Conservation (phyloP, 1,140 invertebrate species). For the Gyrodactylus bullatarudis region DNA sequence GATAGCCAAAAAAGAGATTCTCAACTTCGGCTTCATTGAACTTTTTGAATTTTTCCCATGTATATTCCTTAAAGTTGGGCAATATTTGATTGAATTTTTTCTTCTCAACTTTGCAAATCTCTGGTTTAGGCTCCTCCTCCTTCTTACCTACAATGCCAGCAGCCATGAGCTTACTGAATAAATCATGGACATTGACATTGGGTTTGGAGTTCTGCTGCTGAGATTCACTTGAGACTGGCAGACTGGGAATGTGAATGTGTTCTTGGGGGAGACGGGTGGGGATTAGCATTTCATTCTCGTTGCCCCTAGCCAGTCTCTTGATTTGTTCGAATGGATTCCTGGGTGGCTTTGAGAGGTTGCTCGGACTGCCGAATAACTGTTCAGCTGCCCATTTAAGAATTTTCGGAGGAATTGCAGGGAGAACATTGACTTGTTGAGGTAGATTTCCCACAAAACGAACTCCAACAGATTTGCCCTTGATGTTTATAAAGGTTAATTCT, state of each 20-base stretch:
- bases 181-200: constrained; percentile 1
- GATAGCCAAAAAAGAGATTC: not conserved
- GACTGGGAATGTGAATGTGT: not conserved
- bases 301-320: not conserved
- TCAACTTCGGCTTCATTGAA: not conserved
- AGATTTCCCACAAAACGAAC: not conserved
- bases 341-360: not conserved
- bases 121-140: not conserved
- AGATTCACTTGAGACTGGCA: not conserved
- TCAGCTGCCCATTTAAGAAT: constrained; percentile 3
- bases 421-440: not conserved
- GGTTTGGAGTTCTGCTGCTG: not conserved
- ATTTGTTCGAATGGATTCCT: not conserved
- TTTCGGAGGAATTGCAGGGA: not conserved
- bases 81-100: not conserved
- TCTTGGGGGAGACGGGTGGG: not conserved
- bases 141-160: not conserved
- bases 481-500: not conserved
- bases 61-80: not conserved
- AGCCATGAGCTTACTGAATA: not conserved
- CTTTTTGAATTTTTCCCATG: not conserved
- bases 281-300: not conserved
- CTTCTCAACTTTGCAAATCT: not conserved
- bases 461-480: not conserved
- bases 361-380: not conserved